Conservation (phyloP, 2,888 invertebrate species). For the Lithophane socia region DNA sequence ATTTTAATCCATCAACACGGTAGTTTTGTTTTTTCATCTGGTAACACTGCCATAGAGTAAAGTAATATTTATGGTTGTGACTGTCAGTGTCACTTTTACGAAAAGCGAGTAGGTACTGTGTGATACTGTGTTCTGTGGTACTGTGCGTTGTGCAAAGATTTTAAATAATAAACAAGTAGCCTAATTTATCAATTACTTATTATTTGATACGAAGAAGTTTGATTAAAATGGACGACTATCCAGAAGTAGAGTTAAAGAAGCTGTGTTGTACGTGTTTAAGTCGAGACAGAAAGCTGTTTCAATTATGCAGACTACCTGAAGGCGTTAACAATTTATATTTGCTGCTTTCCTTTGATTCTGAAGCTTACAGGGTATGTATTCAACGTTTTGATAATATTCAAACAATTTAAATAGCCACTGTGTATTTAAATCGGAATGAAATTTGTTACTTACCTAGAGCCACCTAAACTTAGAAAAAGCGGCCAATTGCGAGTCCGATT, state of each 20-base stretch:
- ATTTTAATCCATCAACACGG: no score
- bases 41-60: no score
- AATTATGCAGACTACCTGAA: constrained; percentile 75
- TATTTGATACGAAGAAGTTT: not conserved
- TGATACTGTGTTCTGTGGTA: no score
- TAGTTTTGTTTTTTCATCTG: no score
- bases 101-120: not conserved
- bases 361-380: constrained; percentile 76
- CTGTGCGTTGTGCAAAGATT: not conserved
- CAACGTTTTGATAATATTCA: no score
- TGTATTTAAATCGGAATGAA: no score
- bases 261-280: constrained; percentile 83
- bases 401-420: not conserved
- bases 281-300: constrained; percentile 75
- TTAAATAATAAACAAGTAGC: not conserved
- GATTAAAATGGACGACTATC: constrained; percentile 70
- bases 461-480: no score
- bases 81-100: not conserved
- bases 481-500: no score
- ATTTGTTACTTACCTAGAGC: no score
- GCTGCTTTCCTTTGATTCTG: constrained; percentile 77
- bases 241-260: constrained; percentile 70
- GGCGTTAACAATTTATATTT: constrained; percentile 82
- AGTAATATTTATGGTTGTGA: no score
- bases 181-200: not conserved